phyloP scores from a whole-genome alignment of 2,888 invertebrate genomes.

The Neria commutata region DNA sequence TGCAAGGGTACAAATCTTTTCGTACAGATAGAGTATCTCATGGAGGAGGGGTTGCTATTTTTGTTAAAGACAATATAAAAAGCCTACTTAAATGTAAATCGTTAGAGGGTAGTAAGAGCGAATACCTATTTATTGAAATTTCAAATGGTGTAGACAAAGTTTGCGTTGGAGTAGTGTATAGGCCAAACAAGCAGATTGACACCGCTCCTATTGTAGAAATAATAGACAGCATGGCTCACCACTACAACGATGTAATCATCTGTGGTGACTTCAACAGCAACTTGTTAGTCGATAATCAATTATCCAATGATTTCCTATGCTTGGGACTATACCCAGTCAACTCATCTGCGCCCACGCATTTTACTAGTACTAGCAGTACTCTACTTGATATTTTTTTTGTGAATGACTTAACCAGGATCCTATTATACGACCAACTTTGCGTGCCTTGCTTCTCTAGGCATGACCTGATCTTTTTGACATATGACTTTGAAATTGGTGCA shows the following conservation, averaged over 20 bases:
- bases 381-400: constrained; percentile 1
- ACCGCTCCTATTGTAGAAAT: background rate
- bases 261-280: constrained; percentile 8
- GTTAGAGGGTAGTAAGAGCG: background rate
- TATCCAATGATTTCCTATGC: background rate
- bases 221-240: background rate
- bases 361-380: background rate
- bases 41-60: constrained; percentile 15
- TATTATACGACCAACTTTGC: constrained; percentile 1
- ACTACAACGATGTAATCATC: background rate
- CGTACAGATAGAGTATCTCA: constrained; percentile 7
- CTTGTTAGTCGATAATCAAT: too few species aligned
- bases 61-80: background rate
- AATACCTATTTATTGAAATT: constrained; percentile 5
- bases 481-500: constrained; percentile 10
- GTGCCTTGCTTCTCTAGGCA: constrained; percentile 6
- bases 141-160: background rate
- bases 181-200: background rate
- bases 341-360: background rate
- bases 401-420: background rate
- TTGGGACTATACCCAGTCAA: background rate
- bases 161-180: too few species aligned
- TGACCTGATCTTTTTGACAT: constrained; percentile 11
- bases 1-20: constrained; percentile 8
- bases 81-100: background rate